Conservation (phyloP, 2,797 vertebrate genomes). For the Dallia pectoralis region DNA sequence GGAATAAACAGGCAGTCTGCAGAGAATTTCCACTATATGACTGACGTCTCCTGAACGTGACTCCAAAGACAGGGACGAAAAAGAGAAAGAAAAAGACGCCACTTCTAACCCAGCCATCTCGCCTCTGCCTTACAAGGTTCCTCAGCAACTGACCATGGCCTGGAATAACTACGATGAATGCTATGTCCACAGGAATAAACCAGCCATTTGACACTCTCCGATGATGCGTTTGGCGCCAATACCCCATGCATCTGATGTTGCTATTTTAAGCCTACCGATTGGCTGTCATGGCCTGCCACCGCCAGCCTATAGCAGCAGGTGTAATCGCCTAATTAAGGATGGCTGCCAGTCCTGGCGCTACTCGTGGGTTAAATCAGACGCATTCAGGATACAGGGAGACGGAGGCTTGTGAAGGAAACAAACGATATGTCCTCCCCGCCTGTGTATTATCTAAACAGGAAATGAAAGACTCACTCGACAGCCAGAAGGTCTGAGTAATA, state of each 20-base stretch:
- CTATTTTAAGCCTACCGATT: slow-evolving; percentile 48
- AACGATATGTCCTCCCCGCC: neutral
- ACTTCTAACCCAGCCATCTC: slow-evolving; percentile 40
- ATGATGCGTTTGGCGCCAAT: slow-evolving; percentile 65
- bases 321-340: slow-evolving; percentile 52
- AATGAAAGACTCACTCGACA: neutral
- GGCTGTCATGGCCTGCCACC: slow-evolving; percentile 28
- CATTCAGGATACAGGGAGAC: slow-evolving; percentile 27
- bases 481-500: slow-evolving; percentile 4
- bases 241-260: slow-evolving; percentile 32
- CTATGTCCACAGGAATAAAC: slow-evolving; percentile 65
- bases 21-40: slow-evolving; percentile 2
- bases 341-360: neutral
- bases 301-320: slow-evolving; percentile 40
- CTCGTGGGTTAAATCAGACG: slow-evolving; percentile 40
- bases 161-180: slow-evolving; percentile 72
- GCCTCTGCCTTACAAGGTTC: slow-evolving; percentile 32
- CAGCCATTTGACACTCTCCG: slow-evolving; percentile 63
- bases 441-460: slow-evolving; percentile 1
- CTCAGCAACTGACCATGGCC: slow-evolving; percentile 39
- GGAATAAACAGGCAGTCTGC: slow-evolving; percentile 11
- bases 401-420: slow-evolving; percentile 2
- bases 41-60: slow-evolving; percentile 8
- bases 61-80: neutral
- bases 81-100: slow-evolving; percentile 24